Percentiles rank a stretch among this genome's conserved stretches.
These are phyloP conservation scores for Prionailurus bengalensis DNA, from an alignment of 2,113 vertebrate species.

Conservation along the genomic window DNA sequence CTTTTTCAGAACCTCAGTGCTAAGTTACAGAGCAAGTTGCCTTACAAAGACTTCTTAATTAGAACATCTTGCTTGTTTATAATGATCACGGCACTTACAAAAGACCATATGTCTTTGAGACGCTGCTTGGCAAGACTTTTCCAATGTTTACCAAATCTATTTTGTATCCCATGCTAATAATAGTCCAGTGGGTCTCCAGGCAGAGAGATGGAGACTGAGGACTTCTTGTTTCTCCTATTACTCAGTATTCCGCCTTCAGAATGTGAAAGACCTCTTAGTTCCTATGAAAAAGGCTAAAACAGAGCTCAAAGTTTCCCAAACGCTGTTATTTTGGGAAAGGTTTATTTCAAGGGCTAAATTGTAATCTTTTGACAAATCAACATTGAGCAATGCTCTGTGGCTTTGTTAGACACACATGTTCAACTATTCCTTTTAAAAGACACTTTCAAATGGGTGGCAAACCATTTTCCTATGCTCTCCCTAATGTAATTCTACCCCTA, in stretches of 20 bases:
- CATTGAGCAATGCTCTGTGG: slow-evolving; percentile 68
- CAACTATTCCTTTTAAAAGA: slow-evolving; percentile 64
- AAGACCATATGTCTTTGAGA: slow-evolving; percentile 84
- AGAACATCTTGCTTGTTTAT: slow-evolving; percentile 62
- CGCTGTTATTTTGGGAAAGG: slow-evolving; percentile 88
- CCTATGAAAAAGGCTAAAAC: slow-evolving; percentile 81
- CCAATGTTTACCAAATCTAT: slow-evolving; percentile 89
- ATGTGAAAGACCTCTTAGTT: slow-evolving; percentile 88
- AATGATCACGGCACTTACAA: slow-evolving; percentile 57
- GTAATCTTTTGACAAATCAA: slow-evolving; percentile 77
- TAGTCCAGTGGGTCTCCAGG: slow-evolving; percentile 85
- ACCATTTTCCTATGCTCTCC: neutral
- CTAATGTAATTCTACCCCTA: neutral
- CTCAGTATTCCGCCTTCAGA: slow-evolving; percentile 81
- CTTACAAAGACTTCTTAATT: slow-evolving; percentile 70
- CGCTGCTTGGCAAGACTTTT: slow-evolving; percentile 81
- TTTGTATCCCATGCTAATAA: slow-evolving; percentile 88
- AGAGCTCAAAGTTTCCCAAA: slow-evolving; percentile 84
- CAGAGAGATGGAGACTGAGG: slow-evolving; percentile 78
- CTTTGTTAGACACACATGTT: slow-evolving; percentile 49
- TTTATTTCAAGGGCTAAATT: slow-evolving; percentile 82
- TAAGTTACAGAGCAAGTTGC: slow-evolving; percentile 71
- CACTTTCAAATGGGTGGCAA: neutral
- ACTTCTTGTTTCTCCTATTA: slow-evolving; percentile 85
- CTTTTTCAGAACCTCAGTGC: slow-evolving; percentile 51